phyloP scores from a whole-genome alignment of 2,797 vertebrate species.

The Semaprochilodus insignis region DNA sequence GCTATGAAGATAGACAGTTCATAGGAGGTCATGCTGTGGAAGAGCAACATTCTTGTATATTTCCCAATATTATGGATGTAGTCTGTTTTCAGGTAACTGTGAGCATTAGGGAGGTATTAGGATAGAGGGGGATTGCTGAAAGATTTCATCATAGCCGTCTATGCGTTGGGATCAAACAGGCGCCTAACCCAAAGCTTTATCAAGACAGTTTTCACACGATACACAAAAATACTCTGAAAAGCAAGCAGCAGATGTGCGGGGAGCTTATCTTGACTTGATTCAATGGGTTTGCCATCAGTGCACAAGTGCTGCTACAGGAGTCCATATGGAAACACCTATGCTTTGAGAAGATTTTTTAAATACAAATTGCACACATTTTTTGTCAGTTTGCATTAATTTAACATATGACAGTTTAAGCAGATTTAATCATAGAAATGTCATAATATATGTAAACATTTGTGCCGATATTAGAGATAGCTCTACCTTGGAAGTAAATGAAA shows the following conservation, averaged over 20 bases:
- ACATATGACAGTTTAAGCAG: too few relatives aligned
- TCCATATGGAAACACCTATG: background rate
- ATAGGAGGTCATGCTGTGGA: background rate
- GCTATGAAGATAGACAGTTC: too few relatives aligned
- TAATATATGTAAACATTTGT: too few relatives aligned
- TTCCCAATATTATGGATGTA: background rate
- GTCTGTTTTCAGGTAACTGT: constrained; percentile 20
- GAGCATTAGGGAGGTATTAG: background rate
- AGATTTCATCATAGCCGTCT: constrained; percentile 10
- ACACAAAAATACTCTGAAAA: background rate
- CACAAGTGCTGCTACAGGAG: too few relatives aligned
- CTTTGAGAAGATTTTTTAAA: background rate
- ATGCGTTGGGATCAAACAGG: constrained; percentile 4
- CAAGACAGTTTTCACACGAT: background rate
- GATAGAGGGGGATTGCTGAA: background rate
- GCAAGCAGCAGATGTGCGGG: background rate
- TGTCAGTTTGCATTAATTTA: too few relatives aligned
- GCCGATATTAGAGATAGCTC: too few relatives aligned
- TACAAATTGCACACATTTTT: too few relatives aligned
- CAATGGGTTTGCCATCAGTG: background rate
- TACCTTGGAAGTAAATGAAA: too few relatives aligned
- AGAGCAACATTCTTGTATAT: background rate
- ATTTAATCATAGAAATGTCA: too few relatives aligned
- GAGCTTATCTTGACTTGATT: background rate
- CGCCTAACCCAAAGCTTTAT: background rate